phyloP scores from a whole-genome alignment of 1,140 invertebrate genomes.

The Eufriesea mexicana region DNA sequence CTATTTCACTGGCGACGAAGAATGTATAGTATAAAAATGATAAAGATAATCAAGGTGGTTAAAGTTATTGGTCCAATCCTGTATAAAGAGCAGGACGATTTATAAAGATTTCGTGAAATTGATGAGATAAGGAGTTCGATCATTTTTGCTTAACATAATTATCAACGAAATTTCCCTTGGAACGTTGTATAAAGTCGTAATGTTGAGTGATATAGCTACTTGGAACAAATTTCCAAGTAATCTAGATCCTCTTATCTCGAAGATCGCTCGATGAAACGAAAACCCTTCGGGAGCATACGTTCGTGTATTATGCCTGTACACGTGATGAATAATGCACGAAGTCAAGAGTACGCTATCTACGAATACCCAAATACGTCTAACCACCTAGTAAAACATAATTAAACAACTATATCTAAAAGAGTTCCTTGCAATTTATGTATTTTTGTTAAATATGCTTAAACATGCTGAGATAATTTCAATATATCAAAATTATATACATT shows the following conservation, averaged over 20 bases:
- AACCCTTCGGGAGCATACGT: not conserved
- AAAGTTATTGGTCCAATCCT: too few relatives aligned
- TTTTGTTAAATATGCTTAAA: too few relatives aligned
- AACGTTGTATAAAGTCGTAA: not conserved
- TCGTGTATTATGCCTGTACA: not conserved
- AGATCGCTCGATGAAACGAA: not conserved
- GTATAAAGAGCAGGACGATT: too few relatives aligned
- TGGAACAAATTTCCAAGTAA: not conserved
- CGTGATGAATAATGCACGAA: slow-evolving; percentile 3
- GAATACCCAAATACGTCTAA: not conserved
- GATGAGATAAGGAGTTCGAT: not conserved
- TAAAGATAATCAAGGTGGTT: too few relatives aligned
- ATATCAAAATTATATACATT: too few relatives aligned
- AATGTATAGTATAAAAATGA: too few relatives aligned
- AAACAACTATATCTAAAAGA: not conserved
- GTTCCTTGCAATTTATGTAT: too few relatives aligned
- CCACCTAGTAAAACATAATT: not conserved
- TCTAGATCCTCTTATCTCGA: not conserved
- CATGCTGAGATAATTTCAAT: not conserved
- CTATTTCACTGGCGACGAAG: too few relatives aligned
- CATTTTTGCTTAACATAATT: not conserved
- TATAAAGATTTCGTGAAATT: too few relatives aligned
- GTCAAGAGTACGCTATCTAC: not conserved
- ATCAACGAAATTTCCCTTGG: not conserved
- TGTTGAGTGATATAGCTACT: not conserved